Conservation (phyloP, 2,113 vertebrate genomes). For the Hippocampus zosterae region DNA sequence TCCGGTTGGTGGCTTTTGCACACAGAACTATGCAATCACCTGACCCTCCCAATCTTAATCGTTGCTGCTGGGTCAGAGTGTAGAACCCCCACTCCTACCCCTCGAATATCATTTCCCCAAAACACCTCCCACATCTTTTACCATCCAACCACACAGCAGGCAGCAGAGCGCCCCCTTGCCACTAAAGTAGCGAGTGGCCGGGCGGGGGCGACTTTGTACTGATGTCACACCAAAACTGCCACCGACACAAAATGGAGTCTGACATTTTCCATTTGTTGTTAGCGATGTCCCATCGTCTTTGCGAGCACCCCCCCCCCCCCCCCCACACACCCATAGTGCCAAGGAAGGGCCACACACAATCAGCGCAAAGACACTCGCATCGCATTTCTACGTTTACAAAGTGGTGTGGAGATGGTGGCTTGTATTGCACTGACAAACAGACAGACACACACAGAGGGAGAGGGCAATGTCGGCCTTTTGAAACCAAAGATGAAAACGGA, state of each 20-base stretch:
- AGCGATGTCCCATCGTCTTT: conserved; percentile 66
- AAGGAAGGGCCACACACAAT: conserved; percentile 73
- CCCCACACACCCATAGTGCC: conserved; percentile 36
- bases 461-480: conserved; percentile 60
- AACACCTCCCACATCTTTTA: background rate
- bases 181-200: conserved; percentile 52
- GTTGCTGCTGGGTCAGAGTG: conserved; percentile 74
- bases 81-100: conserved; percentile 43
- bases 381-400: conserved; percentile 65
- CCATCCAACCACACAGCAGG: background rate
- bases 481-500: conserved; percentile 73
- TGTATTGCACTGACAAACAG: conserved; percentile 60
- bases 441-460: conserved; percentile 41
- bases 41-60: conserved; percentile 72
- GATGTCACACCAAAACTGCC: conserved; percentile 62
- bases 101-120: conserved; percentile 11
- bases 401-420: conserved; percentile 65
- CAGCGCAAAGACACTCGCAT: conserved; percentile 68
- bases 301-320: conserved; percentile 13
- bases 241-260: conserved; percentile 61
- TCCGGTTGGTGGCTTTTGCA: conserved; percentile 74
- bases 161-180: conserved; percentile 36
- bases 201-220: conserved; percentile 36
- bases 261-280: conserved; percentile 51
- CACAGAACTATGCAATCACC: conserved; percentile 79